Evolutionary conservation across 2,888 invertebrate species (phyloP), one percentile per base, ranked within the genome.

Genomic region (Mythimna lalbum): DNA sequence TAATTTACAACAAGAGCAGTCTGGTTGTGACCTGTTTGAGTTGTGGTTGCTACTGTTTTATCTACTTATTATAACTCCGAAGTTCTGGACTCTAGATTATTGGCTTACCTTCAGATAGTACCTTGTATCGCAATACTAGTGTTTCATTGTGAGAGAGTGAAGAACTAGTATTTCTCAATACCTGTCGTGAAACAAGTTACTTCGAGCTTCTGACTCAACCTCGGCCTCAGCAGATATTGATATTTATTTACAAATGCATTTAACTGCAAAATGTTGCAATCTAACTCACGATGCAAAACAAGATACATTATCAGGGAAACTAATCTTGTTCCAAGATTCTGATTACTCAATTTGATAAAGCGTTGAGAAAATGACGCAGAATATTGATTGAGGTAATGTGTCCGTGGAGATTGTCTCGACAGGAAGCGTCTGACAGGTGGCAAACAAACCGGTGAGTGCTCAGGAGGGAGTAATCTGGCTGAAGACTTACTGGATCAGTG

Each of bases 351-450:
- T 73, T 73, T 73, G 67, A n/a, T 31, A 27, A n/a, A 61, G 36
- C 19, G 7, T 75, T 76, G 50, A 19, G 62, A 33, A n/a, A 49
- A 61, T 65, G 65, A 71, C 65, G 62, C 43, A 4, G 19, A 50
- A 55, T 21, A 27, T 55, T 47, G 7, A 12, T 10, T 23, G 21
- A 50, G 10, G 36, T 33, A 67, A 74, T 55, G 49, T 36, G 39
- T 21, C 21, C 52, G 56, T 49, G 27, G 50, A 67, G 73, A 73
- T 65, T 65, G 69, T 63, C 36, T 74, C 36, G 53, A 69, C 80
- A 73, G 71, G 66, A 61, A 70, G 59, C 19, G n/a, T n/a, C 12
- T 62, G 77, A 72, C 80, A 75, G 59, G n/a, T 67, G 0, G 36
- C 72, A 80, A 80, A 75, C 72, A 77, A 21, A 5, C 1, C 19